These are phyloP conservation scores for Phrynosoma platyrhinos DNA, from an alignment of 2,113 vertebrate species.

Conservation along the genomic window DNA sequence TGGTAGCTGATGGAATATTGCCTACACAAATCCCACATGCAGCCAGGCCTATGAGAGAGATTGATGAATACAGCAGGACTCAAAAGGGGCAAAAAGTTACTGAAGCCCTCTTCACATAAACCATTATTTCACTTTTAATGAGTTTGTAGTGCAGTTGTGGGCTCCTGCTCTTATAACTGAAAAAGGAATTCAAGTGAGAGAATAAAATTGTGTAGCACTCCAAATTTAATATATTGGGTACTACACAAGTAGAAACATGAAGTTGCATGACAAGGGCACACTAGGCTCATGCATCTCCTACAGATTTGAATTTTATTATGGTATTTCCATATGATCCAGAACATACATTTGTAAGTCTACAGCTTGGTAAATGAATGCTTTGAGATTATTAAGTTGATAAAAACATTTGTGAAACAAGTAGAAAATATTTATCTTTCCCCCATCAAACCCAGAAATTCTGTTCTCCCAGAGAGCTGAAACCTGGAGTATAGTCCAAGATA, in stretches of 20 bases:
- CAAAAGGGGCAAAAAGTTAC: slow-evolving; percentile 5
- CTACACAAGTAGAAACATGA: neutral
- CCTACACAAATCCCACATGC: neutral
- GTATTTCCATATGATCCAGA: neutral
- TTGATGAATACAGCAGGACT: too few relatives aligned
- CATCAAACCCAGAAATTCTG: neutral
- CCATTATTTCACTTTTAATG: neutral
- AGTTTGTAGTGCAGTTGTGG: neutral
- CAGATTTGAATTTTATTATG: neutral
- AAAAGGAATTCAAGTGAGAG: neutral
- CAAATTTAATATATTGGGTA: neutral
- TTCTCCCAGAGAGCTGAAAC: neutral
- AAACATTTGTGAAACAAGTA: neutral
- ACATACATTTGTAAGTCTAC: neutral
- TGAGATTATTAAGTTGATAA: neutral
- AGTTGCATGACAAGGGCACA: neutral
- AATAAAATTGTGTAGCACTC: neutral
- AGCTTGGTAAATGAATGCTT: neutral
- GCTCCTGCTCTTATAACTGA: neutral
- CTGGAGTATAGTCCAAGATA: neutral
- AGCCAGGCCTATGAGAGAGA: neutral
- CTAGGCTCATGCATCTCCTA: neutral
- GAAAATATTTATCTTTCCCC: neutral
- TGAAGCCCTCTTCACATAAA: slow-evolving; percentile 2
- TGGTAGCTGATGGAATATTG: neutral